Conservation (phyloP, 2,113 vertebrate genomes). For the Mola mola region DNA sequence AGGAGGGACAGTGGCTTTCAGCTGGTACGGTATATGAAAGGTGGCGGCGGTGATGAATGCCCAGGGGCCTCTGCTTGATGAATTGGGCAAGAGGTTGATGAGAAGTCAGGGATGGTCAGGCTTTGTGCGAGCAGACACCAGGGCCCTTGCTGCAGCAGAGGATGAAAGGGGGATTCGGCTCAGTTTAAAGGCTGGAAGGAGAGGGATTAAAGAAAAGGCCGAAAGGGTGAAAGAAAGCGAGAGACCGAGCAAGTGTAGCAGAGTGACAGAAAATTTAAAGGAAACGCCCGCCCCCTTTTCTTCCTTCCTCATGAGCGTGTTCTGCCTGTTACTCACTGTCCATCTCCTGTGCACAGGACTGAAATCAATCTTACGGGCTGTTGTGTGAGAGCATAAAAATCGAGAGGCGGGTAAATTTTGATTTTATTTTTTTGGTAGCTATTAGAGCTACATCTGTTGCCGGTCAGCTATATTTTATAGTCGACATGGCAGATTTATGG, state of each 20-base stretch:
- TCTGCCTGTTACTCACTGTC: constrained; percentile 36
- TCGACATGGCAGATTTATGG: constrained; percentile 84
- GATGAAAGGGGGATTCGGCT: constrained; percentile 77
- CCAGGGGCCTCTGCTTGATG: constrained; percentile 76
- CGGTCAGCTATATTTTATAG: constrained; percentile 81
- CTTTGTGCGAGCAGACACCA: constrained; percentile 73
- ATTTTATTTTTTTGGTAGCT: constrained; percentile 68
- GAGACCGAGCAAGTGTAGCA: constrained; percentile 23
- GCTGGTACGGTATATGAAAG: constrained; percentile 78
- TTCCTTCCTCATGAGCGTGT: constrained; percentile 12
- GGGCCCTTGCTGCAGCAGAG: constrained; percentile 59
- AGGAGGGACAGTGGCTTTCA: constrained; percentile 79
- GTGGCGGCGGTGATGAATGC: constrained; percentile 78
- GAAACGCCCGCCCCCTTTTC: constrained; percentile 32
- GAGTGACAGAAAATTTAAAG: constrained; percentile 50
- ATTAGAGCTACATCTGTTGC: constrained; percentile 79
- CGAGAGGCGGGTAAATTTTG: constrained; percentile 60
- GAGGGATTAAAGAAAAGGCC: constrained; percentile 60
- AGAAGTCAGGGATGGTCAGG: constrained; percentile 77
- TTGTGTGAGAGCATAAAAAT: constrained; percentile 57
- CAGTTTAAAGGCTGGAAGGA: constrained; percentile 62
- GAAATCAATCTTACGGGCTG: constrained; percentile 39
- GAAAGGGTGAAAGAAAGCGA: constrained; percentile 42
- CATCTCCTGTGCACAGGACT: constrained; percentile 30
- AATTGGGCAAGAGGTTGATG: constrained; percentile 78